A percentile compares a stretch with the other conserved stretches of the same genome.
These are phyloP conservation scores for Sula dactylatra DNA, from an alignment of 2,113 vertebrate species.

Conservation along the genomic window DNA sequence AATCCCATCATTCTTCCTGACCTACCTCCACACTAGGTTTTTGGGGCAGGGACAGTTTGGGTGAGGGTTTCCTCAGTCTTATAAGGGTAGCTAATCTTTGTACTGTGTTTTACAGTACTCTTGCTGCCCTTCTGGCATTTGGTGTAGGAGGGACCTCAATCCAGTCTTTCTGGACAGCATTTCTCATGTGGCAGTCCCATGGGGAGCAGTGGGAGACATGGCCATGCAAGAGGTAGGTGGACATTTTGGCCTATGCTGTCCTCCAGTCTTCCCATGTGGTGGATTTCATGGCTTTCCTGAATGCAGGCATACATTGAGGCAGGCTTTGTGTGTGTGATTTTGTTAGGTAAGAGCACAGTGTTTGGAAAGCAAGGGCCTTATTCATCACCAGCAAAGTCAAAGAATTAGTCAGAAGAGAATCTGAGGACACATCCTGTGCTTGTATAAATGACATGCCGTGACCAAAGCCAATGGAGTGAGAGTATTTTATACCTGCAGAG, in stretches of 20 bases:
- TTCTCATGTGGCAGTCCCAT: not conserved
- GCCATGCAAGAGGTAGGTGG: not conserved
- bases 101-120: not conserved
- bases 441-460: not conserved
- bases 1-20: not conserved
- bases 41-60: not conserved
- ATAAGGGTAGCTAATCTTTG: not conserved
- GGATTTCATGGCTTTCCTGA: not conserved
- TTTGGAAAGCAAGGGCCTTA: not conserved
- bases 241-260: not conserved
- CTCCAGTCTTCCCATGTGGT: not conserved
- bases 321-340: not conserved
- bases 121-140: not conserved
- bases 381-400: not conserved
- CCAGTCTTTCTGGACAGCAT: not conserved
- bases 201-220: fast-evolving
- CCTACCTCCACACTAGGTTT: not conserved
- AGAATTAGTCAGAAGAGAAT: not conserved
- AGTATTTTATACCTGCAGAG: not conserved
- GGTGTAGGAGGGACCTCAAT: not conserved
- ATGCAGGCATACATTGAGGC: fast-evolving
- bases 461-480: not conserved
- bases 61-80: not conserved
- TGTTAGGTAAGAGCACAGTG: not conserved
- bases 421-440: not conserved